Evolutionary conservation across 2,113 vertebrate genomes (phyloP), one percentile per base, ranked within the genome.

Genomic region (Vombatus ursinus): DNA sequence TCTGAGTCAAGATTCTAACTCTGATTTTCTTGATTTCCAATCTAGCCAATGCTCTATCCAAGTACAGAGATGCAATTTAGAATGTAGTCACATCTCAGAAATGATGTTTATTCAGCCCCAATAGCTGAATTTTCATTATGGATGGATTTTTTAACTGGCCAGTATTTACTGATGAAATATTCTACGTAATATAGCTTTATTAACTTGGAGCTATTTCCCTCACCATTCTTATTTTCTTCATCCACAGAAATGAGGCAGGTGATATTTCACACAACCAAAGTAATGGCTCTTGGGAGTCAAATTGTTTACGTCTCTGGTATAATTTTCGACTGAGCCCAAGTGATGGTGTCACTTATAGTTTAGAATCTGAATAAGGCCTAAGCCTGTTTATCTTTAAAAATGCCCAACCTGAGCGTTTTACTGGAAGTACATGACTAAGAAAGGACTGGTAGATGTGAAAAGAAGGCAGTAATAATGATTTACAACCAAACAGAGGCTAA

Each of bases 401-500:
- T 95, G 93, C 90, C 96, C 94, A 57, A 94, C 97, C 95, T 95
- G 68, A 96, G 61, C 0, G 50, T 97, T 97, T 98, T 98, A 97
- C 96, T 97, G 95, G 95, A 97, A 95, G 95, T 92, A 96, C 23
- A 90, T 96, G 97, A 94, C 95, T 96, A 95, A 96, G 97, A 95
- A 97, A 95, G 92, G 97, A 97, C 95, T 90, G 96, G 53, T 94
- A 50, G 93, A 97, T 98, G 94, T 95, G 96, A 97, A 97, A 98
- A 97, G 95, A 98, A 97, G 95, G 96, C 92, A 96, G 90, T 98
- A 98, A 98, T 97, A 96, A 97, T 98, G 97, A 98, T 91, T 95
- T 98, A 97, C 89, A 97, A 97, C 98, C 97, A 98, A 96, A 98
- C 92, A 68, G 91, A 96, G 94, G 91, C 95, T 94, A 97, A 97